Conservation (phyloP, 1,140 invertebrate species). For the Colletes latitarsis region DNA sequence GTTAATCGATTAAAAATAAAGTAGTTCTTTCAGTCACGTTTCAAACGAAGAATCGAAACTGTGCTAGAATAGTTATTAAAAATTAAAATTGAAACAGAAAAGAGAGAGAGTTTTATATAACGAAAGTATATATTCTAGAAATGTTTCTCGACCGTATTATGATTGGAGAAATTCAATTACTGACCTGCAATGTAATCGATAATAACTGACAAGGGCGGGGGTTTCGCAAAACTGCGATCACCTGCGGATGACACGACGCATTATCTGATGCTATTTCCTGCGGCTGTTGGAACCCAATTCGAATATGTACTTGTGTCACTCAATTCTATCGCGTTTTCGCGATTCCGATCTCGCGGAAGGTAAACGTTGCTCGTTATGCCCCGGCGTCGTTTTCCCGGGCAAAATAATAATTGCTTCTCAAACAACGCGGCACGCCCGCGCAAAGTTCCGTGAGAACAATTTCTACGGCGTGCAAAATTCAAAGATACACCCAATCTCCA, state of each 20-base stretch:
- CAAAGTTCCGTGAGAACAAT: no score
- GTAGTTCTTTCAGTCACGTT: no score
- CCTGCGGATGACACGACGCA: neutral
- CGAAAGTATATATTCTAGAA: no score
- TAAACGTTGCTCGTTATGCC: neutral
- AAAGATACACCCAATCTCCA: neutral
- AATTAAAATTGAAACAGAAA: neutral
- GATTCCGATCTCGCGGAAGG: neutral
- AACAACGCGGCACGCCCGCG: neutral
- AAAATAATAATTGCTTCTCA: neutral
- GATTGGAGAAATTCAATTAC: neutral
- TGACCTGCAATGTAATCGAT: neutral
- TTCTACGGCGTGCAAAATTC: neutral
- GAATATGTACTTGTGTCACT: neutral
- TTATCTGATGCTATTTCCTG: neutral
- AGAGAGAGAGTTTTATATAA: neutral
- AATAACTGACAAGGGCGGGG: neutral
- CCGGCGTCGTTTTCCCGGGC: no score
- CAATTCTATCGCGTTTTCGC: neutral
- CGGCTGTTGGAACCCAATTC: neutral
- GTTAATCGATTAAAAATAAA: no score
- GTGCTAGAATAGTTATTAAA: no score
- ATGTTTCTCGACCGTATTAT: no score
- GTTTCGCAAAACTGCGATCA: neutral
- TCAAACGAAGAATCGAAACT: no score